Evolutionary conservation across 2,888 invertebrate species (phyloP), one percentile per base, ranked within the genome.

Genomic region (Anodontia alba): DNA sequence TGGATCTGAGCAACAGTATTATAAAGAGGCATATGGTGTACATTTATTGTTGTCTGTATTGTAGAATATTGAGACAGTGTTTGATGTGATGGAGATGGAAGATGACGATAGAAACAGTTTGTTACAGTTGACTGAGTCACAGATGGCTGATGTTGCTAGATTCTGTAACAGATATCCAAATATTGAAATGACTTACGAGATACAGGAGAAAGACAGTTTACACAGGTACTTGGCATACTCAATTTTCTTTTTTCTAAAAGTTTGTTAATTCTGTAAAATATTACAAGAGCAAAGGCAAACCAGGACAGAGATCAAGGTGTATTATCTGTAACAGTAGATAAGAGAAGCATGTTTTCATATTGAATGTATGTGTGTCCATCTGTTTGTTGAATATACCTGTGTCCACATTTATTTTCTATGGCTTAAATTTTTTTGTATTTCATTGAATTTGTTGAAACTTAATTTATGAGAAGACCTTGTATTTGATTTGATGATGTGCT

Each of bases 151-250:
- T 94, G 99, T 99, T 0, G 99, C 99, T 0, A 96, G 98, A 51
- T 99, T 99, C 96, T 99, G 99, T 94, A 99, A 99, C 95, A 96
- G 99, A 77, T 99, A 99, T 95, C 99, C 99, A 0, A 99, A 99
- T 94, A 99, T 99, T 84, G 99, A 99, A 93, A 96, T 99, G 93
- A 97, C 96, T 0, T 99, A 98, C 90, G 98, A 99, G 95, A 97
- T 99, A 1, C 95, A 96, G 76, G 97, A 97, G 82, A 97, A 97
- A 91, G 97, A 98, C 80, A 96, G 95, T 82, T 96, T 98, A 91
- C 95, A 95, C 54, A 94, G 94, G 95, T 94, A 75, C n/a, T 46
- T 42, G 42, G n/a, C n/a, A n/a, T n/a, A n/a, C n/a, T n/a, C n/a
- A n/a, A n/a, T n/a, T n/a, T n/a, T n/a, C n/a, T n/a, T n/a, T n/a